Conservation (phyloP, 2,888 invertebrate species). For the Drosophila basisetae region DNA sequence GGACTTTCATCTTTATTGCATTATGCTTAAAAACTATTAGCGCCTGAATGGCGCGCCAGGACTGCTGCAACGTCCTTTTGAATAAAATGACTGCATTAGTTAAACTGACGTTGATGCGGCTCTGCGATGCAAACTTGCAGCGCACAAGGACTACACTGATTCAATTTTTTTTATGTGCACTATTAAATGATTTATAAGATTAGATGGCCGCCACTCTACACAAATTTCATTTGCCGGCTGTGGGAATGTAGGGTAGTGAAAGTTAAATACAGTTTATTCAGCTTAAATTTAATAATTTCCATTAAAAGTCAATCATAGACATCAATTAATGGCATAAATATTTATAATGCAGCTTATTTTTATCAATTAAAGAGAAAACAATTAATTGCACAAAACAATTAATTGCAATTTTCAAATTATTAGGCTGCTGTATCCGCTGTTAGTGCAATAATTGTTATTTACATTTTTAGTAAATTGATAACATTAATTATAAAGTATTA, state of each 20-base stretch:
- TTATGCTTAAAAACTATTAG: slow-evolving; percentile 82
- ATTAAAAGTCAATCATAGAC: not conserved
- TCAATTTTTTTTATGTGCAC: slow-evolving; percentile 46
- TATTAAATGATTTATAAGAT: slow-evolving; percentile 63
- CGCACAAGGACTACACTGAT: slow-evolving; percentile 31
- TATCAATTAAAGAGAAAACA: not conserved
- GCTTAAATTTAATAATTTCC: not conserved
- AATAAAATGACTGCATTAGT: slow-evolving; percentile 62
- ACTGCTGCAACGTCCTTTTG: slow-evolving; percentile 29
- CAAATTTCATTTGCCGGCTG: slow-evolving; percentile 4
- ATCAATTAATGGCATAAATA: not conserved
- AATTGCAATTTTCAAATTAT: not conserved
- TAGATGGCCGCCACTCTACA: slow-evolving; percentile 26
- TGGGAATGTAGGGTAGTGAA: not conserved
- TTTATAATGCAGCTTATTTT: not conserved
- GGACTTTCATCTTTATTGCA: slow-evolving; percentile 81
- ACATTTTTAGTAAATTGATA: not conserved
- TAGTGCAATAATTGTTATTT: not conserved
- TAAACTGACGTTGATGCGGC: slow-evolving; percentile 61
- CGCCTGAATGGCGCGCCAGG: slow-evolving; percentile 38
- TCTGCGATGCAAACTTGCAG: slow-evolving; percentile 23
- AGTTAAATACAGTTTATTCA: not conserved
- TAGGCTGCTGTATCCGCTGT: not conserved
- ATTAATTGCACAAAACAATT: not conserved
- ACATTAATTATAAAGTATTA: not conserved